phyloP scores from a whole-genome alignment of 2,797 vertebrate genomes.

The Peromyscus melanophrys region DNA sequence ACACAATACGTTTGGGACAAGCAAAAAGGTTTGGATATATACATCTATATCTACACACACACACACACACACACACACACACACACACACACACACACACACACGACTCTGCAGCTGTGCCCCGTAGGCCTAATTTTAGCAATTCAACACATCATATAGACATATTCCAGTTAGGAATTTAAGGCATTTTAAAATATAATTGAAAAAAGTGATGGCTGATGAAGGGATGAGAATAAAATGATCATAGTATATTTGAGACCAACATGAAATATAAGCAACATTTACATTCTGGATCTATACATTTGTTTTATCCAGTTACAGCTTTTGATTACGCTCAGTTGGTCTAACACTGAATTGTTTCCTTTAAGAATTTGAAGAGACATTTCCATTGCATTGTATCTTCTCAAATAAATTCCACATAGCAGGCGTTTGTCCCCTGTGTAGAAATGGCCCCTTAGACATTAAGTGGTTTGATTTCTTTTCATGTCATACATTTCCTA shows the following conservation, averaged over 20 bases:
- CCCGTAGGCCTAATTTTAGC: background rate
- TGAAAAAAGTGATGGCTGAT: background rate
- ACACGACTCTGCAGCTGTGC: background rate
- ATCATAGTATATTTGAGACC: background rate
- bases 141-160: constrained; percentile 9
- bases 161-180: background rate
- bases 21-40: background rate
- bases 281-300: background rate
- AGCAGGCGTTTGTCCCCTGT: background rate
- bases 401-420: constrained; percentile 28
- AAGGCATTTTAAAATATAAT: background rate
- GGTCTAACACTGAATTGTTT: constrained; percentile 14
- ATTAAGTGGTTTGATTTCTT: background rate
- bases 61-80: background rate
- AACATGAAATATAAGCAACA: background rate
- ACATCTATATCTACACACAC: background rate
- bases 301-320: background rate
- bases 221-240: background rate
- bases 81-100: too few species aligned
- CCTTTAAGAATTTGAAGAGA: background rate
- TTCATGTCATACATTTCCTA: background rate
- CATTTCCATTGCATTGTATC: background rate
- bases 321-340: background rate
- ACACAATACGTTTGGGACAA: constrained; percentile 24
- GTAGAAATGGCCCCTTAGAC: background rate